Conservation (phyloP, 2,797 vertebrate species). For the Rhinogobio ventralis region DNA sequence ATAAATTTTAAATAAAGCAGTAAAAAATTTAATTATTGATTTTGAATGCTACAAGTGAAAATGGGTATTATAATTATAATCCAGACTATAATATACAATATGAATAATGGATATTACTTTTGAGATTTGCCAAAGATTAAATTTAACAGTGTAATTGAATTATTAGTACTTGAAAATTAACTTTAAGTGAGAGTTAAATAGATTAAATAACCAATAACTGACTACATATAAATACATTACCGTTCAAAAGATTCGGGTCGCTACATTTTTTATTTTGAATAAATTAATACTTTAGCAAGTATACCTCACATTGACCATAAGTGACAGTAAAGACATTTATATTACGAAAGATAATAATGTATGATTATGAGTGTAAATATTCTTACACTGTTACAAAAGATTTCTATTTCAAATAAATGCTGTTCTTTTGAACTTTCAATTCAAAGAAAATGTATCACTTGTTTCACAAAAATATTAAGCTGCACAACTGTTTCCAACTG, state of each 20-base stretch:
- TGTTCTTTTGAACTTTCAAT: background rate
- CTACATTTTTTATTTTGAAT: background rate
- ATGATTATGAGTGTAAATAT: background rate
- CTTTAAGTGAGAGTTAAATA: background rate
- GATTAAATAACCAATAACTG: background rate
- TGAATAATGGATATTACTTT: too few relatives aligned
- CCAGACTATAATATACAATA: background rate
- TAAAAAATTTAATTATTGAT: background rate
- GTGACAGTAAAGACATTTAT: background rate
- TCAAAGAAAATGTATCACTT: background rate
- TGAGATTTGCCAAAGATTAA: background rate
- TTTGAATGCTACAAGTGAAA: background rate
- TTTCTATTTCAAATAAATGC: background rate
- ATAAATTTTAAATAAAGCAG: background rate
- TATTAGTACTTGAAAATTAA: too few relatives aligned
- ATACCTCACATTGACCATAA: background rate
- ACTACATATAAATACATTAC: background rate
- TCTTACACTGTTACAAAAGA: too few relatives aligned
- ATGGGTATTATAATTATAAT: background rate
- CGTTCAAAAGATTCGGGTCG: background rate
- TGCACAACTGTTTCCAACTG: background rate
- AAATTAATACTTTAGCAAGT: background rate
- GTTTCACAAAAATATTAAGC: background rate
- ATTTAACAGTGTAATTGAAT: background rate
- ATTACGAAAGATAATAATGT: background rate